These are phyloP conservation scores for Tetranychus cinnabarinus DNA, from an alignment of 1,140 invertebrate genomes.

Conservation along the genomic window DNA sequence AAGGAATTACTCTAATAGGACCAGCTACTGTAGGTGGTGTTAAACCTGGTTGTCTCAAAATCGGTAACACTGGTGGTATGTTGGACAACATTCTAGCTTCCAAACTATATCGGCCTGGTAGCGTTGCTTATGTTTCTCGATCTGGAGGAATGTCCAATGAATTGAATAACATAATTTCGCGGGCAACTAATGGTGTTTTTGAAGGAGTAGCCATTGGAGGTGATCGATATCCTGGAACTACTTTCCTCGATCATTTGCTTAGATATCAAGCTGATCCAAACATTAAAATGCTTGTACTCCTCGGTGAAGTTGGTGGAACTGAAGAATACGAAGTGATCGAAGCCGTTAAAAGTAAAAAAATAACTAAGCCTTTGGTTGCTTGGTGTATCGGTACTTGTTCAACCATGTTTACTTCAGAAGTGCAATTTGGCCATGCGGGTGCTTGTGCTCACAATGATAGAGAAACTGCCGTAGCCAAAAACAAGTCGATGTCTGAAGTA, in stretches of 20 bases:
- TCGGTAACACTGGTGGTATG: constrained; percentile 98
- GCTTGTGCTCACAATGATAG: constrained; percentile 81
- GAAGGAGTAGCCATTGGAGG: constrained; percentile 99
- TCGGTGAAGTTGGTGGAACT: constrained; percentile 92
- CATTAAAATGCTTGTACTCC: constrained; percentile 77
- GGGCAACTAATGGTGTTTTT: constrained; percentile 86
- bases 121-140: constrained; percentile 76
- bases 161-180: constrained; percentile 92
- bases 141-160: constrained; percentile 99
- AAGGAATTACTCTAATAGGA: constrained; percentile 61
- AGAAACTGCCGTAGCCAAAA: constrained; percentile 89
- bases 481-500: constrained; percentile 48
- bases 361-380: constrained; percentile 84
- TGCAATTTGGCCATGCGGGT: constrained; percentile 98
- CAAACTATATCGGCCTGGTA: constrained; percentile 79
- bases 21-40: constrained; percentile 93
- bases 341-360: constrained; percentile 48
- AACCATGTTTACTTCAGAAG: constrained; percentile 24
- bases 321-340: constrained; percentile 93
- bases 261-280: constrained; percentile 45
- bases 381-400: constrained; percentile 34
- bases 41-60: constrained; percentile 97
- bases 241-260: constrained; percentile 91
- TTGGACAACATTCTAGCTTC: constrained; percentile 97
- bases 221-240: constrained; percentile 91